Base-by-base conservation (phyloP, 2,113 vertebrate genomes). In the Pan paniscus region DNA sequence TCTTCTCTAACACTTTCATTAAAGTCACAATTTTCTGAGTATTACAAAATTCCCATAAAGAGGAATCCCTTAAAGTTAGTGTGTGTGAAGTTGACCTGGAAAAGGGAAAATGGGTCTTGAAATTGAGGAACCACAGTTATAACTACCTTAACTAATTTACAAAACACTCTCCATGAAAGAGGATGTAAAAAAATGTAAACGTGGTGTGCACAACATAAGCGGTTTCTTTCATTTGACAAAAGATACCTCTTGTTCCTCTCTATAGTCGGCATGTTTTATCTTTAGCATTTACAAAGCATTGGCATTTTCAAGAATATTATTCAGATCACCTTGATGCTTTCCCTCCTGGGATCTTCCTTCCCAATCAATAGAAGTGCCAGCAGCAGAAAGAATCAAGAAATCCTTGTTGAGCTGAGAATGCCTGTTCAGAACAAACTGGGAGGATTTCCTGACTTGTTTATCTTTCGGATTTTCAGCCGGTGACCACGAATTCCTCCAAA, bases 91-190 rank as follows among this genome's bases (percentile, higher is more conserved):
- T 72, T 94, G 89, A 96, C 76, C 81, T 67, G 79, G 72, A 43
- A 88, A 96, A 95, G 43, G 6, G 93, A 96, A 97, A 95, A 92
- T 81, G 87, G 90, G 59, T 67, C 96, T 97, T 94, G 76, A 93
- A 95, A 96, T 95, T 87, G 93, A 97, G 93, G 91, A 94, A 84
- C 43, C 91, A 94, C 93, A 96, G 55, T 96, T 81, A 68, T 84
- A 84, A 93, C 0, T 27, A 80, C 88, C 61, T 97, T 93, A 87
- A 90, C 94, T 52, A 79, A 88, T 93, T 80, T 93, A 23, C 59
- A 87, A 86, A 96, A 70, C 88, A 82, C 90, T 94, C 67, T 27
- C 57, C 80, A 80, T 91, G 70, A 94, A 94, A 81, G 80, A 90
- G 85, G 76, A 87, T 70, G 32, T 80, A 70, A 94, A 94, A 84